These are phyloP conservation scores for Lynx canadensis DNA, from an alignment of 2,113 vertebrate species.

Conservation along the genomic window DNA sequence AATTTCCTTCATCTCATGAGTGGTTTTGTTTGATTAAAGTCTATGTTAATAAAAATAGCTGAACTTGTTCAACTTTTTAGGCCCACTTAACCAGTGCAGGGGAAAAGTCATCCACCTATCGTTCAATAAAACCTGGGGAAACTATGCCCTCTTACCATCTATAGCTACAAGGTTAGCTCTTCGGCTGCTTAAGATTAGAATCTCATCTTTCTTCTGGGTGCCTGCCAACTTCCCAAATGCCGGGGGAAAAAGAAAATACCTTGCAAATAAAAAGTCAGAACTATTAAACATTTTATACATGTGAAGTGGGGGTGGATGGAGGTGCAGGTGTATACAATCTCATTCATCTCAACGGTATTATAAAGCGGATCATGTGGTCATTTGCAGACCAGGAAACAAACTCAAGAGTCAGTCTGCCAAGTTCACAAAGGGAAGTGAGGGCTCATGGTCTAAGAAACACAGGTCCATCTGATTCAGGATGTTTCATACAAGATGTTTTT, in stretches of 20 bases:
- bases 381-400: background rate
- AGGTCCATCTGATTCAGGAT: background rate
- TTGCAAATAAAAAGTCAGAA: slow-evolving; percentile 25
- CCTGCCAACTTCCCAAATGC: slow-evolving; percentile 45
- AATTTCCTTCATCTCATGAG: slow-evolving; percentile 54
- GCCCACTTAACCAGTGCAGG: background rate
- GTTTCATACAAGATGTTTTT: background rate
- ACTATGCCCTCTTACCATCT: slow-evolving; percentile 38
- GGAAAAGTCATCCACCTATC: slow-evolving; percentile 46
- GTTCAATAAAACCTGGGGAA: slow-evolving; percentile 56
- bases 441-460: background rate
- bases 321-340: background rate
- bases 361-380: background rate
- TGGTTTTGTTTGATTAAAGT: slow-evolving; percentile 58
- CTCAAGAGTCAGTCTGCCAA: background rate
- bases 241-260: background rate
- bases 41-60: slow-evolving; percentile 62
- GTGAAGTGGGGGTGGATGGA: background rate
- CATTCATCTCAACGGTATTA: background rate
- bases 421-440: background rate
- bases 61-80: slow-evolving; percentile 17
- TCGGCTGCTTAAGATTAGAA: background rate
- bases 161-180: background rate
- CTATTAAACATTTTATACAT: background rate
- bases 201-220: background rate